Conservation (phyloP, 2,113 vertebrate genomes). For the Brienomyrus longianalis region DNA sequence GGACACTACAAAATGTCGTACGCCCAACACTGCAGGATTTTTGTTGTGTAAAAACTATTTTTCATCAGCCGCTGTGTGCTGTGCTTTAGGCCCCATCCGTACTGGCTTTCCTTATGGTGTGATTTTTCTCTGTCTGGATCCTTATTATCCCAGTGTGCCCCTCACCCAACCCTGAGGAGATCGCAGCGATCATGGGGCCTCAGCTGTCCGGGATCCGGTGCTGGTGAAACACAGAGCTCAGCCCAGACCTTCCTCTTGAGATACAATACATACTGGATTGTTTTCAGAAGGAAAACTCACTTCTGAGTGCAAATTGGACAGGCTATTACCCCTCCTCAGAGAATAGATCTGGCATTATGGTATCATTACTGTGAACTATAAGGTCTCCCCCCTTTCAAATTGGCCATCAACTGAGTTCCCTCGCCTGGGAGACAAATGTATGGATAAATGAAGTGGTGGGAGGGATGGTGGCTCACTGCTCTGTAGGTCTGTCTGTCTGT, state of each 20-base stretch:
- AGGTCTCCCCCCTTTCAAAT: neutral
- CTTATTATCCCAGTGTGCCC: neutral
- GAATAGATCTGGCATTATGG: neutral
- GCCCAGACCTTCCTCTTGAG: neutral
- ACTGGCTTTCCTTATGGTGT: neutral
- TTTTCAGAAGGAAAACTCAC: neutral
- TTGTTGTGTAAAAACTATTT: neutral
- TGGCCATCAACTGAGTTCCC: neutral
- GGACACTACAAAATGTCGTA: neutral
- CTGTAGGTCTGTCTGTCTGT: conserved; percentile 1
- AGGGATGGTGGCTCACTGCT: neutral
- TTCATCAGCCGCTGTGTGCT: neutral
- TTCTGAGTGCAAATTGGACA: neutral
- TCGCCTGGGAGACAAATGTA: neutral
- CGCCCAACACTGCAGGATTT: neutral
- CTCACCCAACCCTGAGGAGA: neutral
- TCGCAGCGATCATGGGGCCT: neutral
- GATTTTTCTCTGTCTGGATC: neutral
- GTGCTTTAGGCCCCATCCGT: neutral
- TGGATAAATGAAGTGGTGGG: neutral
- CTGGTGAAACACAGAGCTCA: neutral
- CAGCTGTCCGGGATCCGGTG: neutral
- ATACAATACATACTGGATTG: neutral
- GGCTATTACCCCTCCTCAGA: neutral
- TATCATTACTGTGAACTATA: neutral